Evolutionary conservation across 1,140 invertebrate genomes (phyloP).

Genomic region (Lucilia sericata): DNA sequence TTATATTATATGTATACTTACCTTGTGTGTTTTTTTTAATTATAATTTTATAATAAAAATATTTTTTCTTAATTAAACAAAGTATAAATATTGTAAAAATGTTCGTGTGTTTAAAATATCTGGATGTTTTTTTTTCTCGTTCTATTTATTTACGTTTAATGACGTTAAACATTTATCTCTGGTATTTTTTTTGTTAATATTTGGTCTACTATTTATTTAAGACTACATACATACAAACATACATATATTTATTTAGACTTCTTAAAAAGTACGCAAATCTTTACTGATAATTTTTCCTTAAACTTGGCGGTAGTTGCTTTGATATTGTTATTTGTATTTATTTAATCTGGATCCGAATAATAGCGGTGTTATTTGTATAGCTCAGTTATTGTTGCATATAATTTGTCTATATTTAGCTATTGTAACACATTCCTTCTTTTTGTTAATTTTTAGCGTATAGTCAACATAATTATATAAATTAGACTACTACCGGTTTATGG

Average conservation of each 20-base stretch:
- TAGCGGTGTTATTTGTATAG: neutral
- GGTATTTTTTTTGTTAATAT: neutral
- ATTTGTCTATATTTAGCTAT: neutral
- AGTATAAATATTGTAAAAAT: too few relatives aligned
- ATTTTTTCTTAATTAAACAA: too few relatives aligned
- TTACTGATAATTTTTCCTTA: slow-evolving; percentile 9
- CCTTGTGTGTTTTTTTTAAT: neutral
- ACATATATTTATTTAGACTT: neutral
- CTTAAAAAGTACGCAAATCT: slow-evolving; percentile 14
- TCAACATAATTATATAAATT: too few relatives aligned
- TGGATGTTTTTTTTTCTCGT: too few relatives aligned
- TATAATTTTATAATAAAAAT: neutral
- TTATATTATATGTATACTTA: neutral
- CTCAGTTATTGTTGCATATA: neutral
- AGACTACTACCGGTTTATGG: too few relatives aligned
- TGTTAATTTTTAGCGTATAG: too few relatives aligned
- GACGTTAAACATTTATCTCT: slow-evolving; percentile 16
- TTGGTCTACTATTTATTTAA: neutral
- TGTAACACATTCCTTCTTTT: neutral
- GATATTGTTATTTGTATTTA: neutral
- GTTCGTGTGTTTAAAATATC: too few relatives aligned
- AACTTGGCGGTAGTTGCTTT: neutral
- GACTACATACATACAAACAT: neutral
- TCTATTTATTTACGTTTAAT: neutral
- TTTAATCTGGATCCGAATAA: neutral